Conservation (phyloP, 2,797 vertebrate genomes). For the Coregonus ussuriensis region DNA sequence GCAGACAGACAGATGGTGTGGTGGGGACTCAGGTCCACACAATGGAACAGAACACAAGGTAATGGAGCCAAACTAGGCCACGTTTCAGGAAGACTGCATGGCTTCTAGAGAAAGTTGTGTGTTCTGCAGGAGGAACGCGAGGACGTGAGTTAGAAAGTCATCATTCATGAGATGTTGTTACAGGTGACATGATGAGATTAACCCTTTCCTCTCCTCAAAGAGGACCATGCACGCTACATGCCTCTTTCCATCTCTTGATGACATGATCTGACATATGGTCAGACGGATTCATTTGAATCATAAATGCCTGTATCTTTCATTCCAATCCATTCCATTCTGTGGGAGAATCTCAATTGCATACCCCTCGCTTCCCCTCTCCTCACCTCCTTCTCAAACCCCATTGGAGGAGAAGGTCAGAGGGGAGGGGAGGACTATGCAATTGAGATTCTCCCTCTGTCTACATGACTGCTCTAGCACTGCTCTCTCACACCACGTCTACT, state of each 20-base stretch:
- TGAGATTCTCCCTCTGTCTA: too few relatives aligned
- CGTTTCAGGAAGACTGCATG: constrained; percentile 6
- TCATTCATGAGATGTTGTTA: constrained; percentile 60
- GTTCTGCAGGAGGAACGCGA: constrained; percentile 29
- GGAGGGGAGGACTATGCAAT: too few relatives aligned
- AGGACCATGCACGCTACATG: background rate
- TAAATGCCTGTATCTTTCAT: background rate
- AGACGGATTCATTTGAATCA: background rate
- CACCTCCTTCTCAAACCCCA: too few relatives aligned
- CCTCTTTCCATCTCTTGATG: background rate
- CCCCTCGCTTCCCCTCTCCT: too few relatives aligned
- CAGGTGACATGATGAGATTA: constrained; percentile 44
- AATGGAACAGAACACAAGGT: constrained; percentile 32
- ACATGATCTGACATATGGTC: background rate
- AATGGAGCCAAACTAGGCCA: constrained; percentile 20
- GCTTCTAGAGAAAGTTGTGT: constrained; percentile 1
- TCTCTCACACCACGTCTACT: constrained; percentile 38
- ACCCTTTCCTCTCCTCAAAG: constrained; percentile 50
- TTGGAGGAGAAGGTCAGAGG: too few relatives aligned
- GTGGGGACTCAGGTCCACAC: constrained; percentile 17
- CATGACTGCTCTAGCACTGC: background rate
- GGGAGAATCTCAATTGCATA: too few relatives aligned
- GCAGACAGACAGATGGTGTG: constrained; percentile 20
- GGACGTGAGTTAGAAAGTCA: constrained; percentile 35
- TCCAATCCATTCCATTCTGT: constrained; percentile 23